Percentiles rank a stretch among this genome's conserved stretches.
These are phyloP conservation scores for Pteronura brasiliensis DNA, from an alignment of 2,113 vertebrate genomes.

Conservation along the genomic window DNA sequence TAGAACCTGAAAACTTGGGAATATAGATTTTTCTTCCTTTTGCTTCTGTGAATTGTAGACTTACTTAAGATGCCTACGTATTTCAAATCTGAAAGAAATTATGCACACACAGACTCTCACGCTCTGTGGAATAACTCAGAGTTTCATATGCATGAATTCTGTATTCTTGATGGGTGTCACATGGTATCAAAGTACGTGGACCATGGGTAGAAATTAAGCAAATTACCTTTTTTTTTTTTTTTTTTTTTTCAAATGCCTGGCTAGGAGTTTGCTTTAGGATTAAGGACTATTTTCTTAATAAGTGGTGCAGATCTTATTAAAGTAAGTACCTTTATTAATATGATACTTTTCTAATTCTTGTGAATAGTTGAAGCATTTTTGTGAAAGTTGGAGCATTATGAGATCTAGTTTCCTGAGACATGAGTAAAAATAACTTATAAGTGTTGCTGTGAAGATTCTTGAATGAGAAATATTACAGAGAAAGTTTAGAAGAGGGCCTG, in stretches of 20 bases:
- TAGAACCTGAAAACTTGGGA: not conserved
- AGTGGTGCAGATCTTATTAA: not conserved
- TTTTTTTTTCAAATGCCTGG: not conserved
- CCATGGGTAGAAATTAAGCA: not conserved
- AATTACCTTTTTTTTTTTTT: not conserved
- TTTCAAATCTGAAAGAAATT: constrained; percentile 36
- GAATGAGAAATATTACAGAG: not conserved
- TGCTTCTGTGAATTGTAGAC: not conserved
- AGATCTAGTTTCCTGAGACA: not conserved
- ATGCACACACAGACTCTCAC: not conserved
- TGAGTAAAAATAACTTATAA: not conserved
- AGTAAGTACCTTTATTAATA: not conserved
- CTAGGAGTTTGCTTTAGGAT: not conserved
- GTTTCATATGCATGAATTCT: not conserved
- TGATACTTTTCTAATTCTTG: not conserved
- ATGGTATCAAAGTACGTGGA: not conserved
- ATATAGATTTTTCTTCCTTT: not conserved
- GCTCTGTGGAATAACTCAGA: not conserved
- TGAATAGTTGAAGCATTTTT: not conserved
- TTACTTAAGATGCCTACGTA: not conserved
- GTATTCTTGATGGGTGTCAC: not conserved
- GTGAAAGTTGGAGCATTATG: not conserved
- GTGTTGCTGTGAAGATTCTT: not conserved
- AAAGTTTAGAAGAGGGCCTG: not conserved
- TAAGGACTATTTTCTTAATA: constrained; percentile 15